A percentile compares a stretch with the other conserved stretches of the same genome.
These are phyloP conservation scores for Helicorthomorpha holstii DNA, from an alignment of 1,140 invertebrate species.

Conservation along the genomic window DNA sequence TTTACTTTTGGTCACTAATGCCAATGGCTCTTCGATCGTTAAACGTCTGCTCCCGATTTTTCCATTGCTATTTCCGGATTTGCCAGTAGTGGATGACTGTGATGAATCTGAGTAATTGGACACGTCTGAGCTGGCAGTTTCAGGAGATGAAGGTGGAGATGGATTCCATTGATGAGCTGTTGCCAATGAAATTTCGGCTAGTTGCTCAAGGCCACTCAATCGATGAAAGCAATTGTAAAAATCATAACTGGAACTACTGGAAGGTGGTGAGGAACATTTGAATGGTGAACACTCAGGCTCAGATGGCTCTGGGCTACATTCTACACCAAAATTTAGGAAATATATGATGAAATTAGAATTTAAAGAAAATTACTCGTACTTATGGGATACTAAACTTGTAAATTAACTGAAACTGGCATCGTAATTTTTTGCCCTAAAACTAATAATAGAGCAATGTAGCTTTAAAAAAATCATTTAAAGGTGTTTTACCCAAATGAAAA, in stretches of 20 bases:
- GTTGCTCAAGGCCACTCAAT: slow-evolving; percentile 3
- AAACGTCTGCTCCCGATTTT: no score
- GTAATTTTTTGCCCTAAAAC: no score
- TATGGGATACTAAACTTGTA: no score
- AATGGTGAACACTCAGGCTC: slow-evolving; percentile 2
- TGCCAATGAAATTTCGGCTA: slow-evolving; percentile 6
- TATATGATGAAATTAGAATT: not conserved
- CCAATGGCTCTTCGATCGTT: no score
- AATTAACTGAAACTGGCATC: no score
- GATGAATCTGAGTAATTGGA: not conserved
- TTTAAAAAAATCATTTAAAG: no score
- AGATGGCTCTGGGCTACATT: slow-evolving; percentile 12
- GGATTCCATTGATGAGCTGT: not conserved
- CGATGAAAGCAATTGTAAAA: not conserved
- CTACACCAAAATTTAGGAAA: slow-evolving; percentile 5
- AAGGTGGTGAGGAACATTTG: not conserved
- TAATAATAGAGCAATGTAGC: no score
- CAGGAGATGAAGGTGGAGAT: not conserved
- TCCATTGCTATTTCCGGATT: not conserved
- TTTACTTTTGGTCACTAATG: not conserved
- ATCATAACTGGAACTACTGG: not conserved
- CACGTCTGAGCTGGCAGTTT: not conserved
- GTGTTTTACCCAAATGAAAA: no score
- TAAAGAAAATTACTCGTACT: no score
- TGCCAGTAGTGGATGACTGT: not conserved